A percentile compares a stretch with the other conserved stretches of the same genome.
phyloP scores from a whole-genome alignment of 2,888 invertebrate species.

The Tupiocoris notatus region DNA sequence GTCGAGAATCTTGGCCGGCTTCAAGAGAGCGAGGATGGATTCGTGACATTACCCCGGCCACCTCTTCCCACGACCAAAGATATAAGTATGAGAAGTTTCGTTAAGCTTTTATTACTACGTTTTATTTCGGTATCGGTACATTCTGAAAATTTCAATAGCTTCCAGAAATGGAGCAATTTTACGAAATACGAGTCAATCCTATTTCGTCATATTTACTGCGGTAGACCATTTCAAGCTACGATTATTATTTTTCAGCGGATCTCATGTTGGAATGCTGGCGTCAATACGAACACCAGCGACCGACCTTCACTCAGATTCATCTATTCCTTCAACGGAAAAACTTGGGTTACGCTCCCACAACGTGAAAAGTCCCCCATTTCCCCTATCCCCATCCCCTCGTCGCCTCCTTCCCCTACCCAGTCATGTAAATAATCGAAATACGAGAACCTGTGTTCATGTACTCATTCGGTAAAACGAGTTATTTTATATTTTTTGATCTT shows the following conservation, averaged over 20 bases:
- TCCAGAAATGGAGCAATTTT: too few relatives aligned
- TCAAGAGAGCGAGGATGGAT: conserved; percentile 59
- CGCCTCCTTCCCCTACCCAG: background rate
- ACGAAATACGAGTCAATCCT: too few relatives aligned
- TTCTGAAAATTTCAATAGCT: too few relatives aligned
- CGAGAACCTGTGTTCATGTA: too few relatives aligned
- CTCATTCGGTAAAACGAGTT: too few relatives aligned
- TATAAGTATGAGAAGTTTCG: conserved; percentile 52
- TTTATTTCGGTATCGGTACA: too few relatives aligned
- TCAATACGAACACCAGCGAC: conserved; percentile 58
- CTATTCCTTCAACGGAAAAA: conserved; percentile 61
- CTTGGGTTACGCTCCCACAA: conserved; percentile 53
- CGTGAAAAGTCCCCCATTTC: conserved; percentile 18
- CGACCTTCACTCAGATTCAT: conserved; percentile 63
- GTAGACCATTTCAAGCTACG: too few relatives aligned
- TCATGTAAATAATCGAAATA: conserved; percentile 29
- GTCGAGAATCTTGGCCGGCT: conserved; percentile 76
- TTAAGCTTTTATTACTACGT: too few relatives aligned
- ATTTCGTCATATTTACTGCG: too few relatives aligned
- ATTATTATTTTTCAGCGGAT: conserved; percentile 55
- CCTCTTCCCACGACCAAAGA: conserved; percentile 60
- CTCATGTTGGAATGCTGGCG: conserved; percentile 64
- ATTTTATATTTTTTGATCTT: background rate
- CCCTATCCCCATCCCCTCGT: background rate
- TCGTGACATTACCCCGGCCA: conserved; percentile 54